Percentiles rank a stretch among this genome's conserved stretches.
Conservation (phyloP, 2,113 vertebrate species). For the Lontra canadensis region DNA sequence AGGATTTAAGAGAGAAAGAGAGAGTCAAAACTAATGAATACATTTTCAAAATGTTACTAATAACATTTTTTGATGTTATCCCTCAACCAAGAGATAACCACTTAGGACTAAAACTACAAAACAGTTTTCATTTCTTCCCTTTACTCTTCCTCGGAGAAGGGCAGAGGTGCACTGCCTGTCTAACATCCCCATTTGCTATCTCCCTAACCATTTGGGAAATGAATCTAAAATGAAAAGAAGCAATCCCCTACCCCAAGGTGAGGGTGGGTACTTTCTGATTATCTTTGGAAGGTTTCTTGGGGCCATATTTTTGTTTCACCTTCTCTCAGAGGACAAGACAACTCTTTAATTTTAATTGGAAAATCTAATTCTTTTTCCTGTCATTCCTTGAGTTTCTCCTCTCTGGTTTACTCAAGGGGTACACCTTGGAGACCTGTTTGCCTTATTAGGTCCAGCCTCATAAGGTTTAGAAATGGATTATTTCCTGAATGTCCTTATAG, state of each 20-base stretch:
- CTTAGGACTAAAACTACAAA: neutral
- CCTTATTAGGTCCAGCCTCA: neutral
- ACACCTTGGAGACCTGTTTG: neutral
- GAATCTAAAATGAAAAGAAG: constrained; percentile 34
- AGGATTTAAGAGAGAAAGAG: neutral
- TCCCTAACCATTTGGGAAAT: neutral
- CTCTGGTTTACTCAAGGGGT: constrained; percentile 6
- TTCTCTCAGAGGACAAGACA: neutral
- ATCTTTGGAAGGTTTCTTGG: neutral
- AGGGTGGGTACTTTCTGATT: neutral
- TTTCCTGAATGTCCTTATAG: neutral
- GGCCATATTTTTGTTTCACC: neutral
- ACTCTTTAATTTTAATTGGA: constrained; percentile 9
- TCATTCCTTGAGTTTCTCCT: constrained; percentile 20
- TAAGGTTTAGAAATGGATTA: constrained; percentile 16
- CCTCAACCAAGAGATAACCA: constrained; percentile 45
- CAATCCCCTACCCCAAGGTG: neutral
- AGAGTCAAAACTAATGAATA: constrained; percentile 8
- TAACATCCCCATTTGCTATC: neutral
- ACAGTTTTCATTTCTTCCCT: neutral
- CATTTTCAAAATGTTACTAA: constrained; percentile 25
- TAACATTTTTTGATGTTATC: neutral
- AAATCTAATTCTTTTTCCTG: neutral
- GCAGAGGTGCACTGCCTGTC: neutral
- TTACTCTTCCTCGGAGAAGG: neutral